Percentiles rank a stretch among this genome's conserved stretches.
Conservation (phyloP, 2,888 invertebrate genomes). For the Sarcophaga carnaria region DNA sequence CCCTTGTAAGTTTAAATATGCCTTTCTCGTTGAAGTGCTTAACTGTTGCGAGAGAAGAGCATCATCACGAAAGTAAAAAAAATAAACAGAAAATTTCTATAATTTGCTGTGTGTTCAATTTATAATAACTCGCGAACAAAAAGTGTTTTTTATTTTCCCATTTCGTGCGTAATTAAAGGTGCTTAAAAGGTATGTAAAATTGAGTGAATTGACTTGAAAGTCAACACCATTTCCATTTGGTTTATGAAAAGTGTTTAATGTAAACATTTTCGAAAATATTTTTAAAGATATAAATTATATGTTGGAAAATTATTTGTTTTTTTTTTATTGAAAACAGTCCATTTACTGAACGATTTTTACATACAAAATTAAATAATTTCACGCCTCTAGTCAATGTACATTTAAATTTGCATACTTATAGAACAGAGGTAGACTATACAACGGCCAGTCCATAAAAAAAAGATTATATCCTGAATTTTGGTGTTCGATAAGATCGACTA, state of each 20-base stretch:
- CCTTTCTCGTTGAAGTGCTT: not conserved
- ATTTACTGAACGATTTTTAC: too few relatives aligned
- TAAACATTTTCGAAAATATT: too few relatives aligned
- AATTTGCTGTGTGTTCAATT: constrained; percentile 23
- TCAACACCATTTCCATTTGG: constrained; percentile 6
- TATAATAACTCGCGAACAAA: constrained; percentile 11
- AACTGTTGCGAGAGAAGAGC: not conserved
- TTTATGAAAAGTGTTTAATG: not conserved
- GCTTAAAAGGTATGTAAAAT: constrained; percentile 15
- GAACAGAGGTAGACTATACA: too few relatives aligned
- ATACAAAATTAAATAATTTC: too few relatives aligned
- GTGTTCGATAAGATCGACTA: too few relatives aligned
- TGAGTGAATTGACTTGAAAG: not conserved
- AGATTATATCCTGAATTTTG: too few relatives aligned
- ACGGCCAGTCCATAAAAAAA: too few relatives aligned
- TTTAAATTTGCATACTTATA: too few relatives aligned
- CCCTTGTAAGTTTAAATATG: not conserved
- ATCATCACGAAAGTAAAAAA: not conserved
- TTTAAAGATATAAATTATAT: too few relatives aligned
- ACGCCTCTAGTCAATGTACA: too few relatives aligned
- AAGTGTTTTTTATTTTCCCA: constrained; percentile 3
- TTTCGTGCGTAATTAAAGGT: constrained; percentile 28
- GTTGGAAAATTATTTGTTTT: too few relatives aligned
- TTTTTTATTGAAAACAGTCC: too few relatives aligned
- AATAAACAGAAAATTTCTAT: not conserved